Base-by-base conservation (phyloP, 2,797 vertebrate genomes). In the Takifugu rubripes region DNA sequence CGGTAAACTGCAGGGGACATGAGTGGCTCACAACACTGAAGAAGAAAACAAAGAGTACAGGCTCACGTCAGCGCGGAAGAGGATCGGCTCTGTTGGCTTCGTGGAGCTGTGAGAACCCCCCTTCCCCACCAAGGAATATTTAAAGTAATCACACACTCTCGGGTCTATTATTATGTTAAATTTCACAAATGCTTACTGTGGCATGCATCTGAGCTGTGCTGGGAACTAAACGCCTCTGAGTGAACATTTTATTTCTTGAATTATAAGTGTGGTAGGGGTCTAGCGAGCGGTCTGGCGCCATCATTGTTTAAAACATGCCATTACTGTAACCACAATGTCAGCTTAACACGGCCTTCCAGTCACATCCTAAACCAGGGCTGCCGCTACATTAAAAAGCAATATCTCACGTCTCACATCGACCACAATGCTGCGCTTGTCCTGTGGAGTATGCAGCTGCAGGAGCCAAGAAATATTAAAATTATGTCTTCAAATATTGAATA, bases 301-400 rank as follows among this genome's bases (percentile, higher is more conserved):
- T 78, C 79, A 68, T 82, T 88, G 79, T 84, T 84, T 88, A 87
- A 69, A 94, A 92, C 78, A 75, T 93, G 85, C 86, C 78, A 90
- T 94, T 94, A 91, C 89, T 89, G 88, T 79, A 91, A 92, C 91
- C 88, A 59, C 91, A 89, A 77, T 87, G 91, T 79, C 86, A 68
- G 56, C 36, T 25, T 59, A 44, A 64, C 66, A 47, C 65, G 56
- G 31, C 59, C 57, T 56, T 12, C 59, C 29, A 31, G 25, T 56
- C 44, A 66, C 54, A 14, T 40, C 36, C 36, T 12, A 40, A 75
- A 52, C 62, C 59, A 63, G n/a, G 1, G 42, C 49, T 33, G 33
- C 50, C 40, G 6, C 45, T 50, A 10, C 36, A 54, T 64, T 68
- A 62, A 76, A 76, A 75, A 73, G 70, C 25, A 10, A 12, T 14